Percentiles rank a stretch among this genome's conserved stretches.
Conservation (phyloP, 2,888 invertebrate genomes). For the Yponomeuta cagnagella region DNA sequence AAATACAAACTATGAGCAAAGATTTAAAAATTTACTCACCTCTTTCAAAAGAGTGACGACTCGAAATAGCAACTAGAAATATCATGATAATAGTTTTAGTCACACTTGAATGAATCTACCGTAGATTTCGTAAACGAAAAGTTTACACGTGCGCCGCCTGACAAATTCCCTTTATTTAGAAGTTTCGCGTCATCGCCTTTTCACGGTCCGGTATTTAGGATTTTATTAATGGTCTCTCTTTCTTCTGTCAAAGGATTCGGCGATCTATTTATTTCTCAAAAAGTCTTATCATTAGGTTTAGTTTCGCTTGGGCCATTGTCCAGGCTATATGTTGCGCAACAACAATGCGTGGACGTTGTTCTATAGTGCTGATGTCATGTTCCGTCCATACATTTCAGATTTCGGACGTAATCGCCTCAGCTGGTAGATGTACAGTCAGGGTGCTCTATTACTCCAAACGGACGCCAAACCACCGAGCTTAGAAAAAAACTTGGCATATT, state of each 20-base stretch:
- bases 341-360: conserved; percentile 50
- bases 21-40: too few relatives aligned
- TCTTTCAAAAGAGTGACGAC: not conserved
- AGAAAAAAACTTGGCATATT: too few relatives aligned
- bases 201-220: conserved; percentile 53
- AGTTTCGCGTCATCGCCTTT: conserved; percentile 41
- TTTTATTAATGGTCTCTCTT: conserved; percentile 60
- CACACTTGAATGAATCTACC: conserved; percentile 5
- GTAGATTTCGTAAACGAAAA: conserved; percentile 6
- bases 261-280: conserved; percentile 34
- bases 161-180: conserved; percentile 42
- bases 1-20: too few relatives aligned
- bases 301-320: conserved; percentile 44
- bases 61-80: not conserved
- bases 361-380: conserved; percentile 55
- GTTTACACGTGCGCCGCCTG: conserved; percentile 18
- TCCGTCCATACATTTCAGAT: conserved; percentile 60
- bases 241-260: conserved; percentile 55
- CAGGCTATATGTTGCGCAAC: conserved; percentile 65
- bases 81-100: conserved; percentile 1
- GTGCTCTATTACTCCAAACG: conserved; percentile 30
- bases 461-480: too few relatives aligned
- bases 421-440: conserved; percentile 40
- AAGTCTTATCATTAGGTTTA: conserved; percentile 53
- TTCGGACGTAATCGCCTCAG: conserved; percentile 50